Evolutionary conservation across 1,140 invertebrate species (phyloP).

Genomic region (Diplogasteroides magnus): DNA sequence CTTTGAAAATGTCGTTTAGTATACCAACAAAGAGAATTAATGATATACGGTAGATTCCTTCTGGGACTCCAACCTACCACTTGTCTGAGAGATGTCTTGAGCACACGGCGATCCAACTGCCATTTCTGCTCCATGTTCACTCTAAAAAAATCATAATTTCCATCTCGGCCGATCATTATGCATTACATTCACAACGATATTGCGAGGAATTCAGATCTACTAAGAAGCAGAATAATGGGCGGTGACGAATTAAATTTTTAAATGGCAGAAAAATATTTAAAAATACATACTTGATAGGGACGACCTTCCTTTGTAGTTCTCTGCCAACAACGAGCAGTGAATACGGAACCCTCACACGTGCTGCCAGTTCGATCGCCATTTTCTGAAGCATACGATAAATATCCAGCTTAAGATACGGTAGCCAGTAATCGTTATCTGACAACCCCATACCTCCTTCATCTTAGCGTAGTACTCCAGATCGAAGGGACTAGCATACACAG

Average conservation of each 20-base stretch:
- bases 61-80: conserved; percentile 30
- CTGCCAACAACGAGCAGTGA: conserved; percentile 37
- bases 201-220: no score
- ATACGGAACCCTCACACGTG: conserved; percentile 44
- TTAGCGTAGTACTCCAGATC: conserved; percentile 50
- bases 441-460: conserved; percentile 43
- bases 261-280: neutral
- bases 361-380: conserved; percentile 44
- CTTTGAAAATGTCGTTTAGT: conserved; percentile 8
- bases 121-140: conserved; percentile 51
- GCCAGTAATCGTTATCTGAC: neutral
- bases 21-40: neutral
- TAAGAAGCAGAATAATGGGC: no score
- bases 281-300: conserved; percentile 32
- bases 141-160: no score
- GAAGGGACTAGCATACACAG: conserved; percentile 52
- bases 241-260: no score
- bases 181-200: no score
- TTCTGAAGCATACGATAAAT: conserved; percentile 17
- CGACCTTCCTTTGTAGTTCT: conserved; percentile 35
- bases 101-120: conserved; percentile 37
- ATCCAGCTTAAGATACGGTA: neutral
- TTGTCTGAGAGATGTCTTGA: conserved; percentile 34
- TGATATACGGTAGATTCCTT: conserved; percentile 12
- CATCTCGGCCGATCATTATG: no score